Percentiles rank a stretch among this genome's conserved stretches.
Conservation (phyloP, 2,113 vertebrate genomes). For the Phycodurus eques region DNA sequence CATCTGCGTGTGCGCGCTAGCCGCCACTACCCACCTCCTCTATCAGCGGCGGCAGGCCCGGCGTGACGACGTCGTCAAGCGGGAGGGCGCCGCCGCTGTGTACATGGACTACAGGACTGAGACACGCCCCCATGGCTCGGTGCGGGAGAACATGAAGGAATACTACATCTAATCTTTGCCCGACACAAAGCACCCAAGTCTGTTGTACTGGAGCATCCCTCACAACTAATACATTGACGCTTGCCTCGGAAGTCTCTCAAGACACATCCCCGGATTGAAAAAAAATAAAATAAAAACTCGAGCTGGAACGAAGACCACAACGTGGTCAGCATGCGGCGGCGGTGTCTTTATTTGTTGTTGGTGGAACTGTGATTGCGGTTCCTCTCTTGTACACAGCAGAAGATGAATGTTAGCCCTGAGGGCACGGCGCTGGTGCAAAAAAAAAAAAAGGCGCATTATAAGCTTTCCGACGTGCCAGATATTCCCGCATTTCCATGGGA, state of each 20-base stretch:
- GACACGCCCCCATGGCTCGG: slow-evolving; percentile 86
- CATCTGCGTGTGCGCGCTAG: slow-evolving; percentile 84
- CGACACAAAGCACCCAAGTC: slow-evolving; percentile 12
- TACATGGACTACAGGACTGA: slow-evolving; percentile 88
- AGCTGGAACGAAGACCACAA: neutral
- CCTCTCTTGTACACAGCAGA: slow-evolving; percentile 5
- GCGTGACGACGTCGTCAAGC: slow-evolving; percentile 77
- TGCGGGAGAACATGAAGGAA: slow-evolving; percentile 90
- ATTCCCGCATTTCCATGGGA: slow-evolving; percentile 7
- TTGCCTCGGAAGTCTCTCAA: slow-evolving; percentile 18
- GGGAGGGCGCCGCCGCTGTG: slow-evolving; percentile 78
- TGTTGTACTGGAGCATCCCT: slow-evolving; percentile 20
- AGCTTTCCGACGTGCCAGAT: neutral
- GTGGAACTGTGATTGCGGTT: neutral
- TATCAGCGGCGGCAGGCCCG: slow-evolving; percentile 87
- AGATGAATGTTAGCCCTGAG: slow-evolving; percentile 3
- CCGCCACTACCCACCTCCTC: slow-evolving; percentile 85
- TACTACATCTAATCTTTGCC: slow-evolving; percentile 87
- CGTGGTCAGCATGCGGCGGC: neutral
- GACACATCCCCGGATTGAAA: neutral
- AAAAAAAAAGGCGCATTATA: neutral
- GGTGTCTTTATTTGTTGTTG: neutral
- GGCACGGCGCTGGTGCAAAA: neutral
- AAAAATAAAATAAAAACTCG: neutral
- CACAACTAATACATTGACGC: slow-evolving; percentile 11